phyloP scores from a whole-genome alignment of 2,888 invertebrate genomes.

The Octonoba sinensis region DNA sequence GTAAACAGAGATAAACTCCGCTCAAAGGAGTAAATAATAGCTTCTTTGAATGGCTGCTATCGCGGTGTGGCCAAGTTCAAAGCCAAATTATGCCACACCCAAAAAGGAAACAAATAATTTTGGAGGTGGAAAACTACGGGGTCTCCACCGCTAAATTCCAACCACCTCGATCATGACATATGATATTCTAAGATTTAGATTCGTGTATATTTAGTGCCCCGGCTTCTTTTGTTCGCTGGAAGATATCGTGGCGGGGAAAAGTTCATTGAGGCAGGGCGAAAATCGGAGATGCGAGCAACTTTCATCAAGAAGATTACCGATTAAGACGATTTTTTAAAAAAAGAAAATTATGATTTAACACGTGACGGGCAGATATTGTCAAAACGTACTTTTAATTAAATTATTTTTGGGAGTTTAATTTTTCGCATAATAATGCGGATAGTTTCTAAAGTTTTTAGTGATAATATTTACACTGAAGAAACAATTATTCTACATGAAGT shows the following conservation, averaged over 20 bases:
- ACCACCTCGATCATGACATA: constrained; percentile 55
- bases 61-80: constrained; percentile 31
- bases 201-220: constrained; percentile 25
- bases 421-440: too few species aligned
- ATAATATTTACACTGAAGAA: too few species aligned
- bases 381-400: too few species aligned
- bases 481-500: too few species aligned
- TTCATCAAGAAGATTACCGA: constrained; percentile 48
- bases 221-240: constrained; percentile 51
- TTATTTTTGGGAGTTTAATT: too few species aligned
- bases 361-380: too few species aligned
- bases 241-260: constrained; percentile 33
- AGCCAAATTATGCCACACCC: constrained; percentile 59
- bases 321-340: not conserved
- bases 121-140: constrained; percentile 54
- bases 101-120: constrained; percentile 59
- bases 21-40: constrained; percentile 37
- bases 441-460: too few species aligned
- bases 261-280: not conserved
- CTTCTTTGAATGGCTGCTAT: constrained; percentile 47
- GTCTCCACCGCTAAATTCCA: constrained; percentile 50
- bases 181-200: constrained; percentile 59
- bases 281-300: constrained; percentile 12
- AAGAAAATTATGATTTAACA: too few species aligned
- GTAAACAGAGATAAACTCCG: constrained; percentile 55